These are phyloP conservation scores for Cepaea hortensis DNA, from an alignment of 2,888 invertebrate genomes.

Conservation along the genomic window DNA sequence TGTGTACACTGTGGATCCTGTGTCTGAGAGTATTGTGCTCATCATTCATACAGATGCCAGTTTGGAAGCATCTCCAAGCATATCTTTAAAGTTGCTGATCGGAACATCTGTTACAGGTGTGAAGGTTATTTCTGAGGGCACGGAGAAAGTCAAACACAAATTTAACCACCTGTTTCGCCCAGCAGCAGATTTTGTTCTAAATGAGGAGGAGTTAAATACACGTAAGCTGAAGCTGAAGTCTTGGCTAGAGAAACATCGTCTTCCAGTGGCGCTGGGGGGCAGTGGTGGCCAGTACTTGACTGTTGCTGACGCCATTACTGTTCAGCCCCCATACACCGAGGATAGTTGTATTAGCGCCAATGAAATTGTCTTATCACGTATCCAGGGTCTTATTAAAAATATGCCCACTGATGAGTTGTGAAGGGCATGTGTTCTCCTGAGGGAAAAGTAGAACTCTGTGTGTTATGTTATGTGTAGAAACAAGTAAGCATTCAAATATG, in stretches of 20 bases:
- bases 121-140: slow-evolving; percentile 61
- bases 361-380: slow-evolving; percentile 75
- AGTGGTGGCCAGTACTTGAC: slow-evolving; percentile 63
- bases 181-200: slow-evolving; percentile 46
- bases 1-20: slow-evolving; percentile 75
- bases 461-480: neutral
- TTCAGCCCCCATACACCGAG: slow-evolving; percentile 71
- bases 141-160: slow-evolving; percentile 52
- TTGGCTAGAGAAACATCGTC: slow-evolving; percentile 73
- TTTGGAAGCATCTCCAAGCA: slow-evolving; percentile 45
- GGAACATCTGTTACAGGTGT: slow-evolving; percentile 67
- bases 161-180: slow-evolving; percentile 65
- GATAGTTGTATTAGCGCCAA: slow-evolving; percentile 74
- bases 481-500: too few species aligned
- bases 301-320: slow-evolving; percentile 70
- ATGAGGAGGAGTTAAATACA: slow-evolving; percentile 62
- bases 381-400: slow-evolving; percentile 73
- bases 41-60: slow-evolving; percentile 58
- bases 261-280: slow-evolving; percentile 69
- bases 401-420: slow-evolving; percentile 67
- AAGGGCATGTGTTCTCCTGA: neutral
- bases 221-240: slow-evolving; percentile 63
- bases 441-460: neutral
- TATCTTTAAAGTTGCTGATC: slow-evolving; percentile 61
- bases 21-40: slow-evolving; percentile 70